A percentile compares a stretch with the other conserved stretches of the same genome.
These are phyloP conservation scores for Rhea americana DNA, from an alignment of 2,113 vertebrate genomes.

Conservation along the genomic window DNA sequence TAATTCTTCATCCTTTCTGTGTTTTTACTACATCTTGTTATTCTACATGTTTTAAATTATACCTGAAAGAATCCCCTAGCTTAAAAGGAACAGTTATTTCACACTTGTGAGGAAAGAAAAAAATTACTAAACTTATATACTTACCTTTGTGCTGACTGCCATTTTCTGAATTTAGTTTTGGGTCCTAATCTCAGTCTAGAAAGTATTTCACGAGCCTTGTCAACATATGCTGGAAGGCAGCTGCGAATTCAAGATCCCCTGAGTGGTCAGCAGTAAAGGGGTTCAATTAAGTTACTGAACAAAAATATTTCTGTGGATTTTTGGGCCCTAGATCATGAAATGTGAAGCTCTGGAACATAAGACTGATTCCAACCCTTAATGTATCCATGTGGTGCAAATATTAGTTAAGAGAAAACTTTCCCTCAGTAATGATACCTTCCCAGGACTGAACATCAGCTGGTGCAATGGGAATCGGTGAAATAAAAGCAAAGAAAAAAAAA, in stretches of 20 bases:
- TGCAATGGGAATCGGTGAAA: not conserved
- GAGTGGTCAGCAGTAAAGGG: not conserved
- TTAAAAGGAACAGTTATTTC: not conserved
- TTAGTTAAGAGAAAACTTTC: not conserved
- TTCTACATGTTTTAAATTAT: not conserved
- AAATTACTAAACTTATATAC: not conserved
- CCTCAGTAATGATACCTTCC: not conserved
- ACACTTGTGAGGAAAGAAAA: not conserved
- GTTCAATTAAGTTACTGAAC: conserved; percentile 8
- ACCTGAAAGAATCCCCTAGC: not conserved
- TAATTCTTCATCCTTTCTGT: not conserved
- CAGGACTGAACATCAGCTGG: not conserved
- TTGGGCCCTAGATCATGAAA: not conserved
- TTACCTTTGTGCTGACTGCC: not conserved
- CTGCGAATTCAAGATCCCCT: not conserved
- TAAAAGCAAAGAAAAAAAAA: not conserved
- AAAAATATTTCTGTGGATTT: not conserved
- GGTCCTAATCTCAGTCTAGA: not conserved
- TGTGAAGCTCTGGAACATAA: not conserved
- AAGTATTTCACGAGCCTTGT: not conserved
- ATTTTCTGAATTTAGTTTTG: not conserved
- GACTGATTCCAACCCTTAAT: not conserved
- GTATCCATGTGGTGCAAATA: not conserved
- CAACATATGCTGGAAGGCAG: not conserved
- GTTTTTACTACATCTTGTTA: not conserved